phyloP scores from a whole-genome alignment of 2,113 vertebrate species.

The Thinocorus orbignyianus region DNA sequence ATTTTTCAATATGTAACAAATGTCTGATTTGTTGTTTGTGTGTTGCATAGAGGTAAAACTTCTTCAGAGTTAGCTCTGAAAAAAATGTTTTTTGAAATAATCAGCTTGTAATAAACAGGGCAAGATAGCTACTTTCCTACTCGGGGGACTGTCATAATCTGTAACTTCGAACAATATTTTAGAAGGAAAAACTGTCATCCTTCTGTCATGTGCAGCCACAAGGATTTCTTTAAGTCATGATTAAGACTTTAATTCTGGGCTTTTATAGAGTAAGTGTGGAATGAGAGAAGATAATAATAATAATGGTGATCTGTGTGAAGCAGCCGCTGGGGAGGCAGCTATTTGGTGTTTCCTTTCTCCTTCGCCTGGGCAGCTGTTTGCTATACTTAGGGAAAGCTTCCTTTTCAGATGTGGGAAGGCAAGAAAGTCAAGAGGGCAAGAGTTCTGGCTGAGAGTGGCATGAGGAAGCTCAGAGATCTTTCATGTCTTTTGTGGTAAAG shows the following conservation, averaged over 20 bases:
- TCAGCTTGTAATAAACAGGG: conserved; percentile 22
- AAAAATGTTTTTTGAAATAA: neutral
- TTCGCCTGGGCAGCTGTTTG: neutral
- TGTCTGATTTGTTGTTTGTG: neutral
- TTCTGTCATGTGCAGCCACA: conserved; percentile 39
- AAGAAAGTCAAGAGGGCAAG: neutral
- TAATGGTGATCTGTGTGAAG: neutral
- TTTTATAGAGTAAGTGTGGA: neutral
- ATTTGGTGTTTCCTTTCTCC: neutral
- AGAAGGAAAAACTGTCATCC: conserved; percentile 3
- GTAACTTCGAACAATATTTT: conserved; percentile 6
- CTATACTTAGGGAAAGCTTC: neutral
- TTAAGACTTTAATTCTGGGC: conserved; percentile 39
- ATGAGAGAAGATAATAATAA: conserved; percentile 13
- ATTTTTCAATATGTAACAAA: conserved; percentile 15
- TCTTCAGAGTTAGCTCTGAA: conserved; percentile 23
- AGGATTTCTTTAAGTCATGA: conserved; percentile 54
- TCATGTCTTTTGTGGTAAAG: neutral
- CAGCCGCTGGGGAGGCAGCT: neutral
- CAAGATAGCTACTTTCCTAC: neutral
- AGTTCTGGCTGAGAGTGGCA: neutral
- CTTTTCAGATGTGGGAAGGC: neutral
- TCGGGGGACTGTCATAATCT: neutral
- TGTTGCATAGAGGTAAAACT: neutral
- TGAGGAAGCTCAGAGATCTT: conserved; percentile 5